These are phyloP conservation scores for Platygyra sinensis DNA, from an alignment of 64 coral and sea anemone genomes.

Conservation along the genomic window DNA sequence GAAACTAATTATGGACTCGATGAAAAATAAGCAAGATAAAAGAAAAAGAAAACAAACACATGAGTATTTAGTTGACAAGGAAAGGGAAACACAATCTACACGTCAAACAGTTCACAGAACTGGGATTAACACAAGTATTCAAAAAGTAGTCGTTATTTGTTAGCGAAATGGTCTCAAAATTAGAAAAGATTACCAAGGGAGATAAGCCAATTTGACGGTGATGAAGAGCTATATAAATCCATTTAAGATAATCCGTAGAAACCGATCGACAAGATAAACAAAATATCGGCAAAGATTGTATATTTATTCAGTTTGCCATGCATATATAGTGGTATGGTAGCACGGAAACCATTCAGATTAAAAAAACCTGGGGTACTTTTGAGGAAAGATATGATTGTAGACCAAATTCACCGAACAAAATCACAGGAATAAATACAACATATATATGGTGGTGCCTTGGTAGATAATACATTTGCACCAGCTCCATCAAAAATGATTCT, in stretches of 20 bases:
- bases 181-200: slow-evolving; percentile 7
- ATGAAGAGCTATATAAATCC: neutral
- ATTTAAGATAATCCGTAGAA: slow-evolving; percentile 20
- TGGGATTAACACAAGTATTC: slow-evolving; percentile 22
- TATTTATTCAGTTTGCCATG: no score
- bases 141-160: neutral
- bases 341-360: no score
- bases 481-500: no score
- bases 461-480: no score
- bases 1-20: neutral
- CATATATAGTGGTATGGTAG: no score
- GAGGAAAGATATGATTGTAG: no score
- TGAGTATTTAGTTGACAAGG: neutral
- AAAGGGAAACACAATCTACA: neutral
- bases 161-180: neutral
- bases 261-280: slow-evolving; percentile 1
- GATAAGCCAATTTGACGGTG: slow-evolving; percentile 29
- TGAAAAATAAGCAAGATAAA: neutral
- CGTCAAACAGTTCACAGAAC: neutral
- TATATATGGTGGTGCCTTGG: no score
- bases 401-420: no score
- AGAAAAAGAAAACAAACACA: slow-evolving; percentile 4
- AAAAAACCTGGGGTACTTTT: no score
- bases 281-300: neutral
- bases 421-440: no score